Evolutionary conservation across 2,797 vertebrate genomes (phyloP).

Genomic region (Urocyon cinereoargenteus): DNA sequence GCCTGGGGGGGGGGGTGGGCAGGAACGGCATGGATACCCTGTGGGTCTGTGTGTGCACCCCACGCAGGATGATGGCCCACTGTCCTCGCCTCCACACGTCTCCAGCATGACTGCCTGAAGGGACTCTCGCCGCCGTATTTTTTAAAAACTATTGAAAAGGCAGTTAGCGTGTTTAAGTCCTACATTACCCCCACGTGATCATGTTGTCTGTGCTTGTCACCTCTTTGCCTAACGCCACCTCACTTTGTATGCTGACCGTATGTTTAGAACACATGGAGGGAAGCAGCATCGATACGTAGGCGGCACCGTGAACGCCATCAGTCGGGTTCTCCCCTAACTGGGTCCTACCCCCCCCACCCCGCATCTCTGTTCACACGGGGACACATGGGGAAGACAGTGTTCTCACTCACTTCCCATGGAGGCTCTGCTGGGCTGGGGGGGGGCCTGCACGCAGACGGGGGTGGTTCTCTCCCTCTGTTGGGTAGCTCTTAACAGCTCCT

Average conservation of each 20-base stretch:
- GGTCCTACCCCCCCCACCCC: too few species aligned
- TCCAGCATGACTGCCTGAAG: neutral
- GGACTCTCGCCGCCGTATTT: neutral
- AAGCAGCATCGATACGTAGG: neutral
- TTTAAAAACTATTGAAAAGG: neutral
- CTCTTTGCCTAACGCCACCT: neutral
- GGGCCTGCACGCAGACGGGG: rapidly evolving
- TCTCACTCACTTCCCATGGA: constrained; percentile 27
- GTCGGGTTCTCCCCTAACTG: neutral
- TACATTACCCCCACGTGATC: neutral
- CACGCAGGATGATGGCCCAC: neutral
- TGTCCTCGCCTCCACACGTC: neutral
- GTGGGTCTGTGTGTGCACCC: neutral
- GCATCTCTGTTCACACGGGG: too few species aligned
- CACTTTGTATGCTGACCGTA: neutral
- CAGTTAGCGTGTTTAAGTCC: neutral
- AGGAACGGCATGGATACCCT: too few species aligned
- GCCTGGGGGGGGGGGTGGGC: neutral
- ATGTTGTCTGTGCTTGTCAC: neutral
- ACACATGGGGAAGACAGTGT: neutral
- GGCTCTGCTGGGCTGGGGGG: rapidly evolving
- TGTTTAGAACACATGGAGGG: constrained; percentile 23
- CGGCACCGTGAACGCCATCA: neutral
- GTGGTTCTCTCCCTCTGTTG: neutral
- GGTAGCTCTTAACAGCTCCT: neutral